Evolutionary conservation across 2,797 vertebrate species (phyloP).

Genomic region (Enteromius anoplus): DNA sequence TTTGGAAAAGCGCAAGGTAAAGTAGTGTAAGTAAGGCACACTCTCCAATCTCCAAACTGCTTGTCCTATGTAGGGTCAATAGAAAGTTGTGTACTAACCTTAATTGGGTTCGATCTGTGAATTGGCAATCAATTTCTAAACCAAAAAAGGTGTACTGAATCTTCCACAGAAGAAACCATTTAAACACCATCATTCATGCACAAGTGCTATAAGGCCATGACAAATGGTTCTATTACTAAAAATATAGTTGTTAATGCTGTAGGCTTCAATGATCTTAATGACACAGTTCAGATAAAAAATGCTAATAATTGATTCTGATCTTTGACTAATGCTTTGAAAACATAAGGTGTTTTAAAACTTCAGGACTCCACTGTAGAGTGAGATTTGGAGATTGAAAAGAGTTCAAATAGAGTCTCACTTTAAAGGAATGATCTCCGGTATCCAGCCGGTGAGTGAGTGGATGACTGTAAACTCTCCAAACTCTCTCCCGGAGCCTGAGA

Average conservation of each 20-base stretch:
- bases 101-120: no score
- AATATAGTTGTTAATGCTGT: neutral
- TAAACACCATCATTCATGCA: neutral
- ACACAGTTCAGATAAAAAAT: neutral
- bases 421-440: slow-evolving; percentile 86
- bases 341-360: neutral
- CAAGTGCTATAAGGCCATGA: neutral
- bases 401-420: slow-evolving; percentile 74
- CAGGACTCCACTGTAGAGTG: neutral
- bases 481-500: slow-evolving; percentile 72
- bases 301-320: neutral
- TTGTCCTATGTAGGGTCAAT: neutral
- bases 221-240: neutral
- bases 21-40: neutral
- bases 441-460: slow-evolving; percentile 90
- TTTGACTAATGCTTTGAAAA: neutral
- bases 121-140: neutral
- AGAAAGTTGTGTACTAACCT: neutral
- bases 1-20: neutral
- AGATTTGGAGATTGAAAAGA: slow-evolving; percentile 4
- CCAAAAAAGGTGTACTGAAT: neutral
- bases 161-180: neutral
- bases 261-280: neutral
- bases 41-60: neutral
- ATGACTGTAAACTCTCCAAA: slow-evolving; percentile 87